phyloP scores from a whole-genome alignment of 2,113 vertebrate species.

The Cyanoliseus patagonus region DNA sequence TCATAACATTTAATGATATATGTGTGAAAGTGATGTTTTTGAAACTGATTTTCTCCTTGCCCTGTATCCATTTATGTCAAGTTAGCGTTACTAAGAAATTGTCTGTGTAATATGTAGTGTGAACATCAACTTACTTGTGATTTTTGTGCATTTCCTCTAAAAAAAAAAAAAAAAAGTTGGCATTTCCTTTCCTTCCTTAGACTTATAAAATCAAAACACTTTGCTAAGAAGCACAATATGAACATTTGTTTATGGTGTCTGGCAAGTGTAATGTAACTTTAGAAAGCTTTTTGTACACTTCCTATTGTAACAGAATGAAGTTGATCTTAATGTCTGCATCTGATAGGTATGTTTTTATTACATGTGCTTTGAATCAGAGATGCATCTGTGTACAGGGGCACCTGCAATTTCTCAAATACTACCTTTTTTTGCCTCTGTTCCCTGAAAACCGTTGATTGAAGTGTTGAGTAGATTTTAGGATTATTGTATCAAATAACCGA shows the following conservation, averaged over 20 bases:
- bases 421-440: not conserved
- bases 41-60: not conserved
- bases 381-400: not conserved
- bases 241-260: not conserved
- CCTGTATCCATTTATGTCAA: not conserved
- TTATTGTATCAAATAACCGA: not conserved
- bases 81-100: not conserved
- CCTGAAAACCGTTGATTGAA: not conserved
- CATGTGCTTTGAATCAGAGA: not conserved
- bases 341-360: not conserved
- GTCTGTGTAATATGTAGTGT: not conserved
- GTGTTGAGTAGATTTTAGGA: not conserved
- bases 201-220: not conserved
- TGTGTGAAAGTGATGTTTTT: not conserved
- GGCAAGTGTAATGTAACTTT: not conserved
- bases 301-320: not conserved
- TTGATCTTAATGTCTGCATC: not conserved
- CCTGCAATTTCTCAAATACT: not conserved
- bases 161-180: not conserved
- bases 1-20: not conserved
- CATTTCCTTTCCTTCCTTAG: not conserved
- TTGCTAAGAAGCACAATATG: not conserved
- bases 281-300: not conserved
- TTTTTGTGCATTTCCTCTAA: not conserved
- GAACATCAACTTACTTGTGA: not conserved